A percentile compares a stretch with the other conserved stretches of the same genome.
phyloP scores from a whole-genome alignment of 2,888 invertebrate genomes.

The Rhodophaea formosa region DNA sequence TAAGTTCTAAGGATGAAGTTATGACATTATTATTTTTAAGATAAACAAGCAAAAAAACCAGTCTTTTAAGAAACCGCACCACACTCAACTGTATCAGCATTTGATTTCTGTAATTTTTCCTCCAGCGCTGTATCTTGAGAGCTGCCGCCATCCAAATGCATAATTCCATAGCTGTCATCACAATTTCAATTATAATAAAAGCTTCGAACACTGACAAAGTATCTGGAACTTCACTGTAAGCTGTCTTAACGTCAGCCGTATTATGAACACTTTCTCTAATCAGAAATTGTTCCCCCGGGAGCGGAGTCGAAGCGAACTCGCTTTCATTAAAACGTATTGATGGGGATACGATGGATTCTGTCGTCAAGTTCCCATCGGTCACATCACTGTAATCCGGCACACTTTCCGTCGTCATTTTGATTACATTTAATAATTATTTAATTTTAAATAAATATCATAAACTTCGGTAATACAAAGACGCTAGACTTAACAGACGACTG shows the following conservation, averaged over 20 bases:
- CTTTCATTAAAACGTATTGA: constrained; percentile 30
- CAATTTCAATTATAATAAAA: constrained; percentile 60
- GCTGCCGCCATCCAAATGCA: constrained; percentile 56
- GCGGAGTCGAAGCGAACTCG: constrained; percentile 22
- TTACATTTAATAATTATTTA: constrained; percentile 34
- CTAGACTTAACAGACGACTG: constrained; percentile 26
- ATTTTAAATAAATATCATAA: constrained; percentile 4
- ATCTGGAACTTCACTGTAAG: constrained; percentile 25
- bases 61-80: constrained; percentile 60
- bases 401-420: constrained; percentile 45
- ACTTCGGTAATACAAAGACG: constrained; percentile 24
- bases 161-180: constrained; percentile 65
- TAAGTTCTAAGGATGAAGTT: constrained; percentile 25
- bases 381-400: constrained; percentile 32
- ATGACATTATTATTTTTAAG: constrained; percentile 37
- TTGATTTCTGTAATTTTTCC: constrained; percentile 70
- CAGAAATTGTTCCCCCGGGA: constrained; percentile 25
- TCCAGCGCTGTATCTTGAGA: constrained; percentile 62
- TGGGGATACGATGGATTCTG: constrained; percentile 21
- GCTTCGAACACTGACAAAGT: constrained; percentile 43
- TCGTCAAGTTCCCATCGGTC: constrained; percentile 25
- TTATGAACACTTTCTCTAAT: constrained; percentile 26
- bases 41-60: constrained; percentile 51
- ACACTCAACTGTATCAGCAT: constrained; percentile 69
- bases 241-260: constrained; percentile 24